Evolutionary conservation across 2,888 invertebrate genomes (phyloP).

Genomic region (Epinotia nisella): DNA sequence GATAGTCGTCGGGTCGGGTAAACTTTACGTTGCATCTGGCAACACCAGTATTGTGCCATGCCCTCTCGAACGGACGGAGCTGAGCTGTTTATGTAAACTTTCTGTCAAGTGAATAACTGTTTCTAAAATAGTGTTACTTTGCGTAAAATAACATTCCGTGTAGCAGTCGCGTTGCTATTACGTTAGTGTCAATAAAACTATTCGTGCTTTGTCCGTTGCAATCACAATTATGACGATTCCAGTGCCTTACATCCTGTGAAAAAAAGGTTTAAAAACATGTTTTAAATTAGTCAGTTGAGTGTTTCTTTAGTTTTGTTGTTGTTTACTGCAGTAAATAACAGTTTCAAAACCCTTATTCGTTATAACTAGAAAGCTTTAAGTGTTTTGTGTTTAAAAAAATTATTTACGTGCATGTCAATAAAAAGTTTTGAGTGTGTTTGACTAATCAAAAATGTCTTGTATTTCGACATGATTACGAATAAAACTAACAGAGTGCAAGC

Average conservation of each 20-base stretch:
- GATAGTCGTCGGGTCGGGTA: slow-evolving; percentile 13
- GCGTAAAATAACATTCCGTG: slow-evolving; percentile 56
- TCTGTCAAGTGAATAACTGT: slow-evolving; percentile 61
- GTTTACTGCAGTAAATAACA: slow-evolving; percentile 27
- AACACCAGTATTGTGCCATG: slow-evolving; percentile 60
- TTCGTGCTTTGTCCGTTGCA: slow-evolving; percentile 13
- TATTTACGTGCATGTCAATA: slow-evolving; percentile 40
- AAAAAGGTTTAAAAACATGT: slow-evolving; percentile 44
- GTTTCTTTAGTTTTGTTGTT: slow-evolving; percentile 28
- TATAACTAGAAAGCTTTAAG: slow-evolving; percentile 21
- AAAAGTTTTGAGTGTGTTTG: slow-evolving; percentile 40
- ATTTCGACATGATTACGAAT: slow-evolving; percentile 75
- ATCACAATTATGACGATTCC: slow-evolving; percentile 34
- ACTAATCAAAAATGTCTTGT: slow-evolving; percentile 64
- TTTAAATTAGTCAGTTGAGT: slow-evolving; percentile 41
- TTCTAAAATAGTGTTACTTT: slow-evolving; percentile 58
- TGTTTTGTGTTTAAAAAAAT: slow-evolving; percentile 36
- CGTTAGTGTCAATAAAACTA: slow-evolving; percentile 19
- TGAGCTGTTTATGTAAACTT: slow-evolving; percentile 70
- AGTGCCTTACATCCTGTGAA: slow-evolving; percentile 45
- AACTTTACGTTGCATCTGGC: slow-evolving; percentile 49
- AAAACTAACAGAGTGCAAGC: slow-evolving; percentile 85
- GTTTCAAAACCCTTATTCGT: slow-evolving; percentile 4
- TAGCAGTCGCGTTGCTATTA: slow-evolving; percentile 29
- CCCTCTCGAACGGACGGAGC: slow-evolving; percentile 52